Conservation (phyloP, 2,888 invertebrate genomes). For the Ochropacha duplaris region DNA sequence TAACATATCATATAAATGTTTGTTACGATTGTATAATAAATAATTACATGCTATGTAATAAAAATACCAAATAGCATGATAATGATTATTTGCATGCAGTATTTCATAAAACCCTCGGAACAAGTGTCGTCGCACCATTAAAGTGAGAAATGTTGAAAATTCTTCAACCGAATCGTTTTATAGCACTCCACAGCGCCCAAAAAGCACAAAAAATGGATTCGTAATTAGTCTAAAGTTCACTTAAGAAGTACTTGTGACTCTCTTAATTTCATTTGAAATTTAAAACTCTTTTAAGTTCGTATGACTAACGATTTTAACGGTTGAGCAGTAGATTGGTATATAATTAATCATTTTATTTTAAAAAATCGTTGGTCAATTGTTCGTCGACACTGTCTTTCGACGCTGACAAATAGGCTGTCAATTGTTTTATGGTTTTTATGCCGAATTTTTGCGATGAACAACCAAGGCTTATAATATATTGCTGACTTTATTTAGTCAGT, state of each 20-base stretch:
- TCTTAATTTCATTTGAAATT: slow-evolving; percentile 4
- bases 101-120: background rate
- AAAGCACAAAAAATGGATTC: slow-evolving; percentile 6
- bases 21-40: no score
- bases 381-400: background rate
- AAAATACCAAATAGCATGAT: background rate
- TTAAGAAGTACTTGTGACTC: slow-evolving; percentile 18
- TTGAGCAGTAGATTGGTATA: slow-evolving; percentile 6
- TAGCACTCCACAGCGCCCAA: slow-evolving; percentile 14
- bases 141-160: background rate
- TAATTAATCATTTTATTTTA: slow-evolving; percentile 8
- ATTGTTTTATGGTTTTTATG: background rate
- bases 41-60: no score
- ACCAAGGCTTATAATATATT: background rate
- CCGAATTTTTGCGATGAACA: background rate
- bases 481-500: no score
- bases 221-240: slow-evolving; percentile 23
- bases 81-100: background rate
- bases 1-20: no score
- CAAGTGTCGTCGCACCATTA: background rate
- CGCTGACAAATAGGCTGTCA: slow-evolving; percentile 5
- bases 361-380: background rate
- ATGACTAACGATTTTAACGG: slow-evolving; percentile 12
- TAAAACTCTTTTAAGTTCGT: slow-evolving; percentile 6
- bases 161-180: slow-evolving; percentile 12